phyloP scores from a whole-genome alignment of 30 jellyfish, hydroid and myxozoan genomes.

The Aurelia coerulea region DNA sequence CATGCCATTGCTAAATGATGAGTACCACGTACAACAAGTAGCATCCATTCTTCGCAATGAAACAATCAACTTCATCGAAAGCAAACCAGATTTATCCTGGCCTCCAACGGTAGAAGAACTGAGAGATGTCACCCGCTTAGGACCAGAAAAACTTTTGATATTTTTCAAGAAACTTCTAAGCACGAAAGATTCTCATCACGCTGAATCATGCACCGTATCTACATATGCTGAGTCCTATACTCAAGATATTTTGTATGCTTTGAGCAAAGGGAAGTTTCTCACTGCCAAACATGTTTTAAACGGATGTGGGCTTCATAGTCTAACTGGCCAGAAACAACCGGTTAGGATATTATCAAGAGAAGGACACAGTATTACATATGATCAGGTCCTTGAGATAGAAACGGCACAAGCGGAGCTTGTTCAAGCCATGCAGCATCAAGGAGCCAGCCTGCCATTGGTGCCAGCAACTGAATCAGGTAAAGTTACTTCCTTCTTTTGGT shows the following conservation, averaged over 20 bases:
- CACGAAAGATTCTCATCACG: neutral
- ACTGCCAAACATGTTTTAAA: conserved; percentile 25
- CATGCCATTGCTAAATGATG: conserved; percentile 29
- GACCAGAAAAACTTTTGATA: neutral
- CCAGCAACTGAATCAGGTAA: conserved; percentile 17
- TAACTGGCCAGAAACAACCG: conserved; percentile 47
- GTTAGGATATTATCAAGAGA: conserved; percentile 21
- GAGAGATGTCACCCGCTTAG: neutral
- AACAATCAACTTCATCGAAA: neutral
- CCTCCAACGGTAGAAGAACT: conserved; percentile 45
- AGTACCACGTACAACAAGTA: conserved; percentile 12
- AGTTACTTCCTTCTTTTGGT: neutral
- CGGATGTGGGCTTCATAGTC: conserved; percentile 39
- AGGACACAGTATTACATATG: conserved; percentile 25
- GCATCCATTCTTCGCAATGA: conserved; percentile 6
- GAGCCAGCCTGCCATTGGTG: conserved; percentile 6
- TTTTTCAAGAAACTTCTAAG: neutral
- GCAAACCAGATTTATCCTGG: conserved; percentile 36
- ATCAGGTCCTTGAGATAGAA: conserved; percentile 33
- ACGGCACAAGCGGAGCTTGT: conserved; percentile 59
- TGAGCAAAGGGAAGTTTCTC: conserved; percentile 29
- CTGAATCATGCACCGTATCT: neutral
- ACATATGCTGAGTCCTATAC: conserved; percentile 6
- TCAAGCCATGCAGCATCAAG: neutral
- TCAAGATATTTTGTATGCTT: conserved; percentile 36